Conservation (phyloP, 2,113 vertebrate genomes). For the Scolopax mira region DNA sequence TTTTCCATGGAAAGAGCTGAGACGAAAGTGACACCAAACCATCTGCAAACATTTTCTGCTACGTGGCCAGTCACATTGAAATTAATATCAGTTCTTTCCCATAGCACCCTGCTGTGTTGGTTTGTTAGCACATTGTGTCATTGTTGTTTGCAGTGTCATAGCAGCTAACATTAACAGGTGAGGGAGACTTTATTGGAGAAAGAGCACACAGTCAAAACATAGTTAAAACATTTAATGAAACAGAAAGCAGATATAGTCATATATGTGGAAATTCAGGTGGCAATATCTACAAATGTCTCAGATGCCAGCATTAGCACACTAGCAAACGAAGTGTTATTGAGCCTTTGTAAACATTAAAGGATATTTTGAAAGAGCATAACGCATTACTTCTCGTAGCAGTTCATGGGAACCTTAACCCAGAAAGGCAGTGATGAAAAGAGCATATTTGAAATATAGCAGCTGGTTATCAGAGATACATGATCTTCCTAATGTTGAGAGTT, state of each 20-base stretch:
- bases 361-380: background rate
- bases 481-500: background rate
- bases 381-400: background rate
- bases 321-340: slow-evolving; percentile 16
- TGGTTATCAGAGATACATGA: background rate
- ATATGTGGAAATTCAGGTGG: background rate
- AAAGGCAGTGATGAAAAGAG: background rate
- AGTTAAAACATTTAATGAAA: background rate
- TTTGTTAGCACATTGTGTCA: slow-evolving; percentile 44
- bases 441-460: background rate
- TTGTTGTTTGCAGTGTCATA: slow-evolving; percentile 4
- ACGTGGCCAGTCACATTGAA: background rate
- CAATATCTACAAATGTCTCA: background rate
- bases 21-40: slow-evolving; percentile 19
- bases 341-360: slow-evolving; percentile 9
- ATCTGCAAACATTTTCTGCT: slow-evolving; percentile 17
- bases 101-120: slow-evolving; percentile 26
- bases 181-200: background rate
- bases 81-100: slow-evolving; percentile 25
- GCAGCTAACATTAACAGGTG: slow-evolving; percentile 1
- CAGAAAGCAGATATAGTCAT: background rate
- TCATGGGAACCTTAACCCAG: background rate
- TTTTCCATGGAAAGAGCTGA: slow-evolving; percentile 1
- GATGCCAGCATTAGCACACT: background rate
- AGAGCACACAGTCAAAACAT: background rate